Evolutionary conservation across 1,140 invertebrate species (phyloP), one percentile per base, ranked within the genome.

Genomic region (Cardiocondyla obscurior): DNA sequence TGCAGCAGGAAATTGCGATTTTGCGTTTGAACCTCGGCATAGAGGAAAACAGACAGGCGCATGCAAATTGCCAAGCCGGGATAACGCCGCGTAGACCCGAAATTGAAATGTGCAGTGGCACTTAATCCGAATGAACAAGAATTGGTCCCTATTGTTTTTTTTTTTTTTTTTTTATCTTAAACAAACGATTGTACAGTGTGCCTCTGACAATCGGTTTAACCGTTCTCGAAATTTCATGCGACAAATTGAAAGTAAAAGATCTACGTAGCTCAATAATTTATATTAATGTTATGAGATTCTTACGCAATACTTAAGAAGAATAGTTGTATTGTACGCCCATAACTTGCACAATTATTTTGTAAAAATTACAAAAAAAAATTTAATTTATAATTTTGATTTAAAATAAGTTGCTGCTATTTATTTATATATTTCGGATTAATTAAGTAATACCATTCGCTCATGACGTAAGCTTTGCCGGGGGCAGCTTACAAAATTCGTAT

Each of bases 1-100:
- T 44, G 74, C 74, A 16, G 74, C 73, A 82, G 86, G 84, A 88
- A 86, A 89, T 86, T 89, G 84, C 82, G 74, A 88, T 86, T 83
- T 81, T 79, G 49, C 82, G 79, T 77, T 58, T 76, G 62, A 65
- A 77, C 64, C 39, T 55, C 49, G 49, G 49, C 16, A 46, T 67
- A 73, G 74, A 76, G 76, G 60, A 44, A 65, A 3, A 55, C 30
- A 46, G 51, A 53, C 30, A 22, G 30, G 46, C 16, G 49, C 86
- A 88, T 88, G 79, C 58, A 88, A 90, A 90, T 81, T 81, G 62
- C 28, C 16, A 39, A 39, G n/a, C 44, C 42, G 19, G 16, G 16
- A 19, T 67, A 39, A 12, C 19, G 33, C 16, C 65, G 44, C 19
- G 30, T n/a, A 28, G 44, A 12, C 49, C 53, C 10, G 25, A 79